Conservation (phyloP, 2,797 vertebrate genomes). For the Cephalopachus bancanus region DNA sequence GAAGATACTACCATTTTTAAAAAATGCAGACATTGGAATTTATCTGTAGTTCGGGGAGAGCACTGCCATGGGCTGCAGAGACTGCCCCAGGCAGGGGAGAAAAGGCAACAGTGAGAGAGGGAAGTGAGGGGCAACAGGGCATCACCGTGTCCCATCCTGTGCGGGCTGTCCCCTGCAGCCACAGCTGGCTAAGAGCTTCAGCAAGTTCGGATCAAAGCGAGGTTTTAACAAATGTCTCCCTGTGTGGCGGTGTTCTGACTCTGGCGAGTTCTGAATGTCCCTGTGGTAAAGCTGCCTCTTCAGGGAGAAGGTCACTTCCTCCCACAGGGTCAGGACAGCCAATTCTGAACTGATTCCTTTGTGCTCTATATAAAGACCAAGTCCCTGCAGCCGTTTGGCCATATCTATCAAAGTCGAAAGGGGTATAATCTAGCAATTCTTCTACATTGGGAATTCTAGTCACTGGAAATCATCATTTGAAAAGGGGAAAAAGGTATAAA, state of each 20-base stretch:
- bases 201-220: not conserved
- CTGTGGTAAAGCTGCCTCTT: not conserved
- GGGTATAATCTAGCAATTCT: not conserved
- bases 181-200: not conserved
- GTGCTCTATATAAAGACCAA: not conserved
- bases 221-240: accelerated
- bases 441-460: not conserved
- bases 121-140: accelerated
- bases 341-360: not conserved
- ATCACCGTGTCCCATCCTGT: not conserved
- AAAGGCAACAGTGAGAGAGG: not conserved
- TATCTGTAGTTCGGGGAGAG: not conserved
- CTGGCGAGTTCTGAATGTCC: not conserved
- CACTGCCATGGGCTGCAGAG: not conserved
- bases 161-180: too few relatives aligned
- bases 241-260: not conserved
- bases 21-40: not conserved
- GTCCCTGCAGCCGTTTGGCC: not conserved
- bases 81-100: not conserved
- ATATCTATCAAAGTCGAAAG: not conserved
- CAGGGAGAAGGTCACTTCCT: not conserved
- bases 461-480: not conserved
- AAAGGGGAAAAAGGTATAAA: not conserved
- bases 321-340: not conserved
- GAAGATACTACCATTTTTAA: not conserved